Evolutionary conservation across 2,797 vertebrate genomes (phyloP), one percentile per base, ranked within the genome.

Genomic region (Gymnocypris eckloni): DNA sequence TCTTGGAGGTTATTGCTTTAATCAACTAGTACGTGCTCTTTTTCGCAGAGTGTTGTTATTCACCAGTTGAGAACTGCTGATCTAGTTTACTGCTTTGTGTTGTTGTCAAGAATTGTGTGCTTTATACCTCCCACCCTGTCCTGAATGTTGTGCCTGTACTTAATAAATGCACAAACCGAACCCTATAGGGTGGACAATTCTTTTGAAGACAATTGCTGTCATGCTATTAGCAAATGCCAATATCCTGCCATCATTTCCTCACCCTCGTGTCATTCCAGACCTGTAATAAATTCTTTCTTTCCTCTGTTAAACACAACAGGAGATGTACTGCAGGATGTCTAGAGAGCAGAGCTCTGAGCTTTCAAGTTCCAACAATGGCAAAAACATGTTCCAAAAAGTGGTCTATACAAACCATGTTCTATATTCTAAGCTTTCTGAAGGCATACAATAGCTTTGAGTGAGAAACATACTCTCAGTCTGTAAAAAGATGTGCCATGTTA

Each of bases 61-160:
- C 61, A 43, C 75, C 64, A 18, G 67, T 71, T 59, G 67, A 71
- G 76, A 79, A 48, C 50, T 33, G 77, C 83, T 71, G 66, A 79
- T 43, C 67, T 79, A 72, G 3, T 59, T 79, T 28, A 71, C 67
- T 15, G 20, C 61, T 52, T 48, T 79, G 52, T 25, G 5, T 71
- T 43, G 33, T 6, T 56, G 12, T 84, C 22, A 56, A 48, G 45
- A 39, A 83, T 72, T 56, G 52, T 85, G 66, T 79, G 52, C 50
- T 79, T 61, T 66, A 56, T 71, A 59, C 48, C 52, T 48, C 52
- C 72, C 12, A 59, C 25, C 50, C 7, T 61, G 50, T 61, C 37
- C 66, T 25, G 83, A 79, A 18, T 79, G 12, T 85, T 85, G 83
- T 59, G 76, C 20, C 25, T 72, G 41, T 16, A 48, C 25, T 79